Conservation (phyloP, 2,113 vertebrate genomes). For the Crotalus helleri region DNA sequence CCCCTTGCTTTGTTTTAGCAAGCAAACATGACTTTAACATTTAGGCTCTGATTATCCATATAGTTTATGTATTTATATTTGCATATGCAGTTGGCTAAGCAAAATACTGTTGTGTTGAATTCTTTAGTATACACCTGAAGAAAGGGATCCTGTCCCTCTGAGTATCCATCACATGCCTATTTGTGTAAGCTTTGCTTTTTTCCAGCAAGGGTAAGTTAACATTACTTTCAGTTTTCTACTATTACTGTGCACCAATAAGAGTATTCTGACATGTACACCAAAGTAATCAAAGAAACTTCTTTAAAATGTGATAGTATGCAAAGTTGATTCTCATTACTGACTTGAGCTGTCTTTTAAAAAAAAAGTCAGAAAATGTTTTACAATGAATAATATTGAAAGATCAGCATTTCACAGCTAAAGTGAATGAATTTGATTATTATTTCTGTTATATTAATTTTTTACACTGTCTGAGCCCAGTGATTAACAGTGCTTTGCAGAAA, state of each 20-base stretch:
- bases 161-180: constrained; percentile 97
- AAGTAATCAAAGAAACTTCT: not conserved
- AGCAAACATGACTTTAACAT: not conserved
- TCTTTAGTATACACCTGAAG: constrained; percentile 83
- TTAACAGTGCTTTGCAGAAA: not conserved
- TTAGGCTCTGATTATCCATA: not conserved
- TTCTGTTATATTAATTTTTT: not conserved
- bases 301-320: not conserved
- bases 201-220: constrained; percentile 86
- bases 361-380: not conserved
- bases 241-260: not conserved
- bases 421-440: not conserved
- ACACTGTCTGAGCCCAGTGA: not conserved
- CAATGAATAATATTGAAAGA: not conserved
- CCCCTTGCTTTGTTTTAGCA: not conserved
- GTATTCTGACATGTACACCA: not conserved
- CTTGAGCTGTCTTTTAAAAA: not conserved
- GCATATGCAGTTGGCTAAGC: not conserved
- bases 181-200: constrained; percentile 95
- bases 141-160: constrained; percentile 89
- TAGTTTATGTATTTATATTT: not conserved
- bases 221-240: not conserved
- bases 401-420: not conserved
- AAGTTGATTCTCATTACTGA: not conserved
- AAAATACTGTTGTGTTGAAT: constrained; percentile 8